A percentile compares a stretch with the other conserved stretches of the same genome.
Evolutionary conservation across 2,113 vertebrate genomes (phyloP).

Genomic region (Cinclus mexicanus): DNA sequence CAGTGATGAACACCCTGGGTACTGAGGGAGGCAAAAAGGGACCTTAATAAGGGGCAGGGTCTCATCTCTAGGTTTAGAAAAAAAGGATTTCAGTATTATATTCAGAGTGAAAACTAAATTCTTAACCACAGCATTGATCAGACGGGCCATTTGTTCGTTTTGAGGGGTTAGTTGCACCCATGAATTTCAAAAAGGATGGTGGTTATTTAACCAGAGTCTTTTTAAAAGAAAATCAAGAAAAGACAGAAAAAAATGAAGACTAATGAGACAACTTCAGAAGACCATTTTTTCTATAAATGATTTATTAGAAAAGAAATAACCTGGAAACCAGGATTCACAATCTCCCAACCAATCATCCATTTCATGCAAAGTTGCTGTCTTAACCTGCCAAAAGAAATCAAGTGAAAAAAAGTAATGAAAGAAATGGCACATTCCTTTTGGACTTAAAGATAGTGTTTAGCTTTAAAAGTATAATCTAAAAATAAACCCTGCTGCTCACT

Average conservation of each 20-base stretch:
- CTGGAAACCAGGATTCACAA: slow-evolving; percentile 45
- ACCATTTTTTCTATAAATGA: slow-evolving; percentile 45
- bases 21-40: background rate
- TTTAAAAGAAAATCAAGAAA: slow-evolving; percentile 22
- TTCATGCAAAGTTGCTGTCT: slow-evolving; percentile 55
- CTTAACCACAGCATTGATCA: background rate
- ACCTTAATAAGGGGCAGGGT: background rate
- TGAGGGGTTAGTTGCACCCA: background rate
- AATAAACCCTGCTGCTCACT: slow-evolving; percentile 46
- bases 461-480: slow-evolving; percentile 54
- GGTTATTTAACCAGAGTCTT: background rate
- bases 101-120: background rate
- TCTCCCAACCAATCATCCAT: slow-evolving; percentile 51
- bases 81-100: background rate
- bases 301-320: slow-evolving; percentile 62
- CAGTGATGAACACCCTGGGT: background rate
- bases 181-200: background rate
- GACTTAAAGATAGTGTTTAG: slow-evolving; percentile 43
- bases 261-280: slow-evolving; percentile 40
- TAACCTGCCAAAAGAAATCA: slow-evolving; percentile 63
- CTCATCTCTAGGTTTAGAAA: background rate
- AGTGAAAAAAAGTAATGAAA: slow-evolving; percentile 62
- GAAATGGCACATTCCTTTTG: slow-evolving; percentile 36
- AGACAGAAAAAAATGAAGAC: slow-evolving; percentile 26
- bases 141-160: background rate